These are phyloP conservation scores for Merluccius polli DNA, from an alignment of 2,797 vertebrate genomes.

Conservation along the genomic window DNA sequence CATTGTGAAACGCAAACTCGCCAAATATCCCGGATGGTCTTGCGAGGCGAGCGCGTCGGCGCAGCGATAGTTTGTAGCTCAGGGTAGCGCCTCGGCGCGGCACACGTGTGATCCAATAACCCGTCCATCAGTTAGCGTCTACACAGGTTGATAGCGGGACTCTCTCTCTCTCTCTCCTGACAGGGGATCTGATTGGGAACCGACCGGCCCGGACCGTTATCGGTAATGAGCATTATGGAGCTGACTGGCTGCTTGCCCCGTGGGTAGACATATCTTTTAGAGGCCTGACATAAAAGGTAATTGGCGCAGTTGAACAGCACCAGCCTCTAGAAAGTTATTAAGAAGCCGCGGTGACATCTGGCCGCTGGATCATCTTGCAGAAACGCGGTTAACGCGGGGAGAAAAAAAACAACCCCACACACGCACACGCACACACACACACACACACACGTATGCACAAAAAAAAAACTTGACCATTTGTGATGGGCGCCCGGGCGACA, in stretches of 20 bases:
- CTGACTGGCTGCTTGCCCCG: slow-evolving; percentile 66
- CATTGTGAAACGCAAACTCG: not conserved
- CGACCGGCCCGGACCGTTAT: slow-evolving; percentile 48
- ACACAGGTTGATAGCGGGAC: not conserved
- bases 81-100: not conserved
- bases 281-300: slow-evolving; percentile 78
- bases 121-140: slow-evolving; percentile 21
- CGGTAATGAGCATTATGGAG: slow-evolving; percentile 69
- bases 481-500: slow-evolving; percentile 9
- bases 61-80: not conserved
- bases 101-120: slow-evolving; percentile 10
- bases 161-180: not conserved
- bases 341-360: slow-evolving; percentile 70
- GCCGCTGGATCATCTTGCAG: slow-evolving; percentile 63
- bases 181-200: slow-evolving; percentile 21
- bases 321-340: slow-evolving; percentile 79
- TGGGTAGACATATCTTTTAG: slow-evolving; percentile 76
- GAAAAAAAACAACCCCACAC: not conserved
- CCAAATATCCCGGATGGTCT: not conserved
- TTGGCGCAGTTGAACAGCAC: slow-evolving; percentile 74
- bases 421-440: too few species aligned
- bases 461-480: not conserved
- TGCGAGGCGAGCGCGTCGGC: not conserved
- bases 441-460: not conserved
- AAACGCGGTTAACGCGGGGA: slow-evolving; percentile 58